phyloP scores from a whole-genome alignment of 2,797 vertebrate genomes.

The Notolabrus celidotus region DNA sequence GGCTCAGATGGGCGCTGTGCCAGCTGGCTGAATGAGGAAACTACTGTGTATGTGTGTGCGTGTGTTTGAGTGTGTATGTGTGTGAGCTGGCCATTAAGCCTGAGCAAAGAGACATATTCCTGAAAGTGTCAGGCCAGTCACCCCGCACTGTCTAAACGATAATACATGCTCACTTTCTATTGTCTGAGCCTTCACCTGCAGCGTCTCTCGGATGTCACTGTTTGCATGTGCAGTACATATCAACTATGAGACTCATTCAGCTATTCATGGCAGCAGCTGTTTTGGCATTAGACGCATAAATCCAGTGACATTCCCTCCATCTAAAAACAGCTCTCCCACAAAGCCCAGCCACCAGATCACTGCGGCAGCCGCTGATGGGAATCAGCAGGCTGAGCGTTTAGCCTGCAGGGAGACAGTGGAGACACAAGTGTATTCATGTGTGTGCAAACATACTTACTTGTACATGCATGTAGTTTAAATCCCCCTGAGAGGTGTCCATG shows the following conservation, averaged over 20 bases:
- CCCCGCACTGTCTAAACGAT: constrained; percentile 1
- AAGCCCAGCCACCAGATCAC: constrained; percentile 64
- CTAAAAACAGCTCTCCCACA: constrained; percentile 75
- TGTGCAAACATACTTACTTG: constrained; percentile 5
- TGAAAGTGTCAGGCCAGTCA: too few species aligned
- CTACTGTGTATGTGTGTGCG: constrained; percentile 33
- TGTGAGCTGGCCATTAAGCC: constrained; percentile 26
- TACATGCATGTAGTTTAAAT: background rate
- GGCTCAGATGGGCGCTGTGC: constrained; percentile 54
- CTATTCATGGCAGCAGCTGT: constrained; percentile 78
- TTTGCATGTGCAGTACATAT: constrained; percentile 50
- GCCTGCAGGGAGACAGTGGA: constrained; percentile 13
- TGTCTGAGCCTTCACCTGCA: constrained; percentile 49
- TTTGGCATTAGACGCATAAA: constrained; percentile 72
- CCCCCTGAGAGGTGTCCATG: background rate
- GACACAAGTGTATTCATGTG: constrained; percentile 1
- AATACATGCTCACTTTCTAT: constrained; percentile 27
- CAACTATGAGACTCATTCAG: constrained; percentile 51
- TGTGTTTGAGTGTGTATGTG: constrained; percentile 10
- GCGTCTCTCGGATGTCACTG: constrained; percentile 48
- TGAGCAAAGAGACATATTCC: constrained; percentile 14
- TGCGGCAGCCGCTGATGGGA: constrained; percentile 62
- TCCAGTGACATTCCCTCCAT: constrained; percentile 66
- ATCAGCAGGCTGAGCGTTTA: constrained; percentile 23
- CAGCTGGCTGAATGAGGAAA: constrained; percentile 55